Conservation (phyloP, 1,140 invertebrate genomes). For the Oedothorax gibbosus region DNA sequence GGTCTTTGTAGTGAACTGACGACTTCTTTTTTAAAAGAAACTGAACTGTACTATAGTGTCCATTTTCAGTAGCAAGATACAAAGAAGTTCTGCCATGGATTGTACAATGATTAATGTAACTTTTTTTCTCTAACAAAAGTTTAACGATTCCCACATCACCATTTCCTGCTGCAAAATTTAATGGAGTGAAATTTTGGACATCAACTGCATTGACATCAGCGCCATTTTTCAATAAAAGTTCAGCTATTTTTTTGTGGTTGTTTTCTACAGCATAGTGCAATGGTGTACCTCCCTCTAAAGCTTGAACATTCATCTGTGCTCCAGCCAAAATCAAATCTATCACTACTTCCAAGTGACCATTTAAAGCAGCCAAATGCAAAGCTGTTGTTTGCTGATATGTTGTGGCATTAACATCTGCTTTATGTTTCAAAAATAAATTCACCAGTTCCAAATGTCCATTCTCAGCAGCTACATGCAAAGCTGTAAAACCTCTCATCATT, state of each 20-base stretch:
- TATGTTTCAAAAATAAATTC: conserved; percentile 11
- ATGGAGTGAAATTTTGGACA: background rate
- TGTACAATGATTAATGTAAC: conserved; percentile 82
- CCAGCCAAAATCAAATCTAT: background rate
- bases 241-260: conserved; percentile 4
- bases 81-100: conserved; percentile 1
- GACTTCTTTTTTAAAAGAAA: background rate
- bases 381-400: background rate
- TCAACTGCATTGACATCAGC: conserved; percentile 15
- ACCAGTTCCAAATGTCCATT: conserved; percentile 27
- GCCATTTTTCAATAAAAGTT: conserved; percentile 16
- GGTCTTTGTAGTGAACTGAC: background rate
- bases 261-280: conserved; percentile 21
- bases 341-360: conserved; percentile 21
- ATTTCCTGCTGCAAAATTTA: conserved; percentile 16
- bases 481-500: background rate
- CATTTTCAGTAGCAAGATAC: conserved; percentile 12
- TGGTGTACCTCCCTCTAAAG: background rate
- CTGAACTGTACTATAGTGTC: background rate
- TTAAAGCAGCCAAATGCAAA: conserved; percentile 1
- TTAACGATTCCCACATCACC: background rate
- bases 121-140: conserved; percentile 70
- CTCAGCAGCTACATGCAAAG: conserved; percentile 43
- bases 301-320: background rate
- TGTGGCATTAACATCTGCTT: conserved; percentile 36